Base-by-base conservation (phyloP, 2,797 vertebrate species). In the Podarcis lilfordi region DNA sequence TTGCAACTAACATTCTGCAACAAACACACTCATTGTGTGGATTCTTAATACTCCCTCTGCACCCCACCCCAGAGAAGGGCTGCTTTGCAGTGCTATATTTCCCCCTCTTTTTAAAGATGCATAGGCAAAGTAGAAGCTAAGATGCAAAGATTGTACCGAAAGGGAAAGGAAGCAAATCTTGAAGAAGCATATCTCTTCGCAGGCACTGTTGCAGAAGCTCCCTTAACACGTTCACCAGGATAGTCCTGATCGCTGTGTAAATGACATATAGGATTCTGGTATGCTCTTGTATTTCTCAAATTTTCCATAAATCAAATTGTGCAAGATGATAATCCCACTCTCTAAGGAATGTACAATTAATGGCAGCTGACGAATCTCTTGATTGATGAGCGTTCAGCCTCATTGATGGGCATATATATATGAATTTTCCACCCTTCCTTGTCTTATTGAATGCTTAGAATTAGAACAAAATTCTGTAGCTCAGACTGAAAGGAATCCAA, bases 251-350 rank as follows among this genome's bases (percentile, higher is more conserved):
- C 93, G 90, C 21, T 93, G 90, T 93, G 90, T 94, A 93, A 95
- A 95, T 93, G 93, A 92, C 92, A 93, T 91, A 86, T 27, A 94
- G 72, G 80, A 86, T 94, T 89, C 91, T 92, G 77, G 92, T 84
- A 95, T 94, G 68, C 87, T 91, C 92, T 94, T 84, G 76, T 82
- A 91, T 87, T 93, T 94, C 96, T 92, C 90, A 89, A 81, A 91
- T 80, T 94, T 94, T 96, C 94, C 89, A 89, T 96, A 93, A 95
- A 95, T 95, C 95, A 97, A 96, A 95, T 88, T 91, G 86, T 91
- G 94, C 93, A 85, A 91, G 92, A 94, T 93, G 80, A 89, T n/a
- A 19, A 75, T 95, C 89, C 82, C 86, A 19, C 83, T 94, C 96
- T 89, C 91, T 89, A 91, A 96, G 93, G 82, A 95, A 92, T 32